A percentile compares a stretch with the other conserved stretches of the same genome.
These are phyloP conservation scores for Zosterops pallidus DNA, from an alignment of 2,113 vertebrate species.

Conservation along the genomic window DNA sequence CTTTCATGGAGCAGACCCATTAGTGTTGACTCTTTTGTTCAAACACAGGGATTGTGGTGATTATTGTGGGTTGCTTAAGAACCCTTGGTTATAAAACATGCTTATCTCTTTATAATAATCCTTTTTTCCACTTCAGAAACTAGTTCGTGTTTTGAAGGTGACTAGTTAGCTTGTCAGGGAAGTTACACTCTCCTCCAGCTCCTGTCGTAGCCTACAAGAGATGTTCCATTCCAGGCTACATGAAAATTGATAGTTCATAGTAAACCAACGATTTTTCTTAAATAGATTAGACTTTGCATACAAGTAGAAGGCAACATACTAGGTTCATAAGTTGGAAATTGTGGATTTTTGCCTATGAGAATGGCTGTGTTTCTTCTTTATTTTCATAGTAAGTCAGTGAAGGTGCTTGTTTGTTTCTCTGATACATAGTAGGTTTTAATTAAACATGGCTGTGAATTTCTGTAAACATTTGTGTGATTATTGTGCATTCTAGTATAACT, in stretches of 20 bases:
- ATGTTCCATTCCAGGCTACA: not conserved
- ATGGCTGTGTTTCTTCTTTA: not conserved
- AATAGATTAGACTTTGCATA: not conserved
- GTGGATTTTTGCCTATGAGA: not conserved
- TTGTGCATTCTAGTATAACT: not conserved
- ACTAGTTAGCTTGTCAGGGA: not conserved
- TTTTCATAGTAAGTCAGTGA: not conserved
- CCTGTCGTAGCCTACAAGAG: fast-evolving
- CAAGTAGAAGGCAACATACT: not conserved
- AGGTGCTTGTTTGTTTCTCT: not conserved
- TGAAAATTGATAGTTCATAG: not conserved
- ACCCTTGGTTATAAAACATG: not conserved
- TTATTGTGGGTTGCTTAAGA: not conserved
- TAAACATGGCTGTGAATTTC: not conserved
- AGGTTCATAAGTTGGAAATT: not conserved
- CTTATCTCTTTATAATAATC: not conserved
- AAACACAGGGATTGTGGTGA: not conserved
- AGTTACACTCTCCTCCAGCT: not conserved
- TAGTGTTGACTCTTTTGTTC: not conserved
- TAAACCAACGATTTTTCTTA: not conserved
- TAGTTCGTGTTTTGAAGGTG: not conserved
- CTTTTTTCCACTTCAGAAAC: not conserved
- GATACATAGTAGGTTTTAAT: not conserved
- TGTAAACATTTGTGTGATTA: not conserved
- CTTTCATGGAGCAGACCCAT: not conserved